Evolutionary conservation across 2,797 vertebrate genomes (phyloP).

Genomic region (Astyanax mexicanus): DNA sequence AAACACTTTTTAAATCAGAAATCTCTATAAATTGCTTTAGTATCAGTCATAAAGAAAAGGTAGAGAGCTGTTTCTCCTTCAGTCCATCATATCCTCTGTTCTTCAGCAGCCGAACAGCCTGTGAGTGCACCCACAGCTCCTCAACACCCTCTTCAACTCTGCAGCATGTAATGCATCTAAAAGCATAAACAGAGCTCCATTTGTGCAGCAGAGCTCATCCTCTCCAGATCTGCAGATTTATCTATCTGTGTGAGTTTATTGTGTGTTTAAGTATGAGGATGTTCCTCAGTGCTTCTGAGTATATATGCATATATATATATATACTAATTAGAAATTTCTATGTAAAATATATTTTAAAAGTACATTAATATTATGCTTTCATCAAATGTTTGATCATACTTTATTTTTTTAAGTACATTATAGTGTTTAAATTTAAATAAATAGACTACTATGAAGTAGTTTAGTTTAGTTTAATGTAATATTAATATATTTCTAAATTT

Average conservation of each 20-base stretch:
- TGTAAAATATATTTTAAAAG: too few relatives aligned
- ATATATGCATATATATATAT: slow-evolving; percentile 14
- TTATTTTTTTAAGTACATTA: too few relatives aligned
- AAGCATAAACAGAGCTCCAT: slow-evolving; percentile 26
- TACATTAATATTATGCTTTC: too few relatives aligned
- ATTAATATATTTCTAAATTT: too few relatives aligned
- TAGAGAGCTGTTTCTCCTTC: neutral
- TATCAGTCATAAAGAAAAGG: neutral
- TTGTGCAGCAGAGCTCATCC: slow-evolving; percentile 37
- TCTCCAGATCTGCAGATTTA: slow-evolving; percentile 23
- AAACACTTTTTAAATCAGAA: too few relatives aligned
- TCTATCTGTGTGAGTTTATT: slow-evolving; percentile 23
- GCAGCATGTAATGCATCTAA: slow-evolving; percentile 43
- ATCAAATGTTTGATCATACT: too few relatives aligned
- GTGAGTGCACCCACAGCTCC: neutral
- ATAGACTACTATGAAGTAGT: too few relatives aligned
- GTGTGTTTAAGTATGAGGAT: neutral
- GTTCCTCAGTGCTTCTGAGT: slow-evolving; percentile 10
- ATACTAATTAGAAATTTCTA: too few relatives aligned
- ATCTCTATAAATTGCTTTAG: too few relatives aligned
- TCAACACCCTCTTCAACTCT: slow-evolving; percentile 26
- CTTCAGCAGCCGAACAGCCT: slow-evolving; percentile 19
- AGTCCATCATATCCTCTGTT: neutral
- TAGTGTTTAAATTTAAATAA: too few relatives aligned
- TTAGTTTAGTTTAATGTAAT: too few relatives aligned